Base-by-base conservation (phyloP, 2,113 vertebrate species). In the Leptobrachium leishanense region DNA sequence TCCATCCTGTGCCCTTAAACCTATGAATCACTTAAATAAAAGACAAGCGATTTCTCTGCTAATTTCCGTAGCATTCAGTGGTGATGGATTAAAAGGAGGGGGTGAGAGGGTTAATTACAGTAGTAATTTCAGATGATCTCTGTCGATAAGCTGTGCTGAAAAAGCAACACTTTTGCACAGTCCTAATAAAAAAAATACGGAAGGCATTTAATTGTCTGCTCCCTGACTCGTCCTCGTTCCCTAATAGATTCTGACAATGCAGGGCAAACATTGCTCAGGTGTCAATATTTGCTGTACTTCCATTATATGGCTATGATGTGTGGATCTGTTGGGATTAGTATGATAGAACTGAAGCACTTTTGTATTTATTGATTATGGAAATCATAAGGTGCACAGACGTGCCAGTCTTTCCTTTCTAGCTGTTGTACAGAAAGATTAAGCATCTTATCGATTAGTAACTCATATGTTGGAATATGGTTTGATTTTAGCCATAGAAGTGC, bases 211-310 rank as follows among this genome's bases (percentile, higher is more conserved):
- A 75, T 75, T 53, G 73, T 43, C 63, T 75, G 73, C 59, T 43
- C 62, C n/a, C 73, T 65, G 64, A 75, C 82, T 83, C 65, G 85
- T 90, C 83, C 87, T 79, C 43, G 88, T 90, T 90, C 82, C 76
- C 83, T 92, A 87, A 91, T 89, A 89, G 87, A 89, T 85, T 84
- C 88, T 88, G 82, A 87, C 62, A 86, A 84, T 87, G 86, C 88
- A 88, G 78, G 82, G 81, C 80, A 88, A 92, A 89, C 83, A 89
- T 87, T 88, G 89, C 0, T 81, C 75, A 81, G 88, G 85, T 75
- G 82, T 85, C 85, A 90, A 88, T 91, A 91, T 92, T 92, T 90
- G 86, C 77, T 86, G 83, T 84, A 83, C 85, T 50, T 84, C 85
- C 80, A 82, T 84, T 84, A 84, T 90, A 69, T 82, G 79, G 81